Evolutionary conservation across 2,888 invertebrate genomes (phyloP), one percentile per base, ranked within the genome.

Genomic region (Synergus laeviventris): DNA sequence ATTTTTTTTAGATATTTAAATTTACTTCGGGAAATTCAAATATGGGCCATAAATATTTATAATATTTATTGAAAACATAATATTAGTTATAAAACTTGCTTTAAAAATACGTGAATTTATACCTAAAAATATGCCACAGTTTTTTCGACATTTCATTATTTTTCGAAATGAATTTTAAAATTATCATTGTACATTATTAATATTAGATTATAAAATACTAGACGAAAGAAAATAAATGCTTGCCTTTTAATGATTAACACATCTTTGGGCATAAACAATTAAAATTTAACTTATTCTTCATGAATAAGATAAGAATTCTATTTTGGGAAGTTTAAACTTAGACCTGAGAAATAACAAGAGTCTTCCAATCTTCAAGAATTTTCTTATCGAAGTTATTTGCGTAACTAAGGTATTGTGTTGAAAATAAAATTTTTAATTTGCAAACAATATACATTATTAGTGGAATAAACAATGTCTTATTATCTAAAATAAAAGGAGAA

Each of bases 261-360:
- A 66, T 42, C 42, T 66, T 39, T n/a, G 21, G 42, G 8, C 21
- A 66, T 21, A 66, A 24, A n/a, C n/a, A 49, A 7, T n/a, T n/a
- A 49, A 8, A 49, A n/a, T 49, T 49, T n/a, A 8, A 49, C 16
- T 49, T 49, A 2, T 49, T 49, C 45, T 45, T 45, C 0, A n/a
- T 45, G 12, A 45, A 45, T 45, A n/a, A 45, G n/a, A n/a, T 49
- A 42, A 21, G 24, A 42, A 21, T 66, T 36, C 9, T 62, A 66
- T 42, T 42, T 31, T 31, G 16, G 14, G 42, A 66, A 66, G 42
- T 66, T 14, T 42, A 42, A 24, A 66, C 39, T 45, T 24, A 39
- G 42, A 42, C 64, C 64, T 42, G 64, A 64, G 64, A 42, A 42
- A 64, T n/a, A 24, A 62, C 39, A n/a, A 56, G 56, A 21, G 11